Base-by-base conservation (phyloP, 2,888 invertebrate species). In the Nymphalis c-album region DNA sequence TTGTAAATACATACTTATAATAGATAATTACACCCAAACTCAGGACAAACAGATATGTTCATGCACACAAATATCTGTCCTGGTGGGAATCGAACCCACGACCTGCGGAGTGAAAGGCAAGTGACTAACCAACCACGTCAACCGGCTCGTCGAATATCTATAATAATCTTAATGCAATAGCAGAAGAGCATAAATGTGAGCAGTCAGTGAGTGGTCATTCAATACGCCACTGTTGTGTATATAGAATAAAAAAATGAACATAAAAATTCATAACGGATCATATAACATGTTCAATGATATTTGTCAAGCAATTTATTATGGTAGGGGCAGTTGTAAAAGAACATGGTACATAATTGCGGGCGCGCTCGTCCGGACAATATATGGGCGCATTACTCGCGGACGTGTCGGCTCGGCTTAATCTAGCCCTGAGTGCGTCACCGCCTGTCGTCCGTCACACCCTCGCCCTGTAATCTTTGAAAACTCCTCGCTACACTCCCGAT, bases 381-480 rank as follows among this genome's bases (percentile, higher is more conserved):
- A 91, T 87, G 91, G 84, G 83, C 86, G 88, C 92, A 92, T 91
- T 91, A 91, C 87, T 85, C 83, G 86, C 81, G 90, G 83, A 92
- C 91, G 92, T 92, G 92, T 89, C 86, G 85, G 84, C 84, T 80
- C 81, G 79, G 83, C 69, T 90, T 91, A 89, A 92, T 91, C 90
- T 91, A 90, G 84, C 84, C 83, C 80, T 80, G 85, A 87, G 89
- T 87, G 85, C 88, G 89, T 89, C 91, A 87, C 90, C 90, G 78
- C 75, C 59, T 59, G 63, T 74, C 76, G 63, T 63, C 66, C 51
- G 66, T 60, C 70, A 68, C 77, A 73, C 76, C 74, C 75, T 74
- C 75, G 71, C 70, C 72, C 71, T 71, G 69, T 74, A 73, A 75
- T 75, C 76, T 75, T 72, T 69, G 70, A 72, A 71, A 76, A 75